Evolutionary conservation across 2,797 vertebrate genomes (phyloP).

Genomic region (Cephalopachus bancanus): DNA sequence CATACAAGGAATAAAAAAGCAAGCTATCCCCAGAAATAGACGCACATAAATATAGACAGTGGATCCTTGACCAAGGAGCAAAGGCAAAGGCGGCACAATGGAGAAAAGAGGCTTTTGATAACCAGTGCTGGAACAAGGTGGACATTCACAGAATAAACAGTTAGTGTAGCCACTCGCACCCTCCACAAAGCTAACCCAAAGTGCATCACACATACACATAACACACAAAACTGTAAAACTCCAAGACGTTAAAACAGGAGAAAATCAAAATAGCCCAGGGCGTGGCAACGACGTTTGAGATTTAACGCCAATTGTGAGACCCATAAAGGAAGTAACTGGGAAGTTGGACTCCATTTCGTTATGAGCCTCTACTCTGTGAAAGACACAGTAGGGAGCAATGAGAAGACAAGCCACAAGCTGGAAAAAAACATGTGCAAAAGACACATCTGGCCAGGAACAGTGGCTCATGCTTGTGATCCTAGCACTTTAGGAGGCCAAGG

Average conservation of each 20-base stretch:
- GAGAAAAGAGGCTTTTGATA: not conserved
- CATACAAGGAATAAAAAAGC: not conserved
- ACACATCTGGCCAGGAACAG: no score
- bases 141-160: no score
- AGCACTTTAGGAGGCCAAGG: no score
- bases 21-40: not conserved
- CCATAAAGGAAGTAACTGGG: not conserved
- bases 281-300: not conserved
- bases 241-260: not conserved
- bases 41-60: not conserved
- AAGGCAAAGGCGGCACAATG: no score
- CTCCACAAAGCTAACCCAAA: not conserved
- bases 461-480: no score
- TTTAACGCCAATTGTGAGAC: accelerated
- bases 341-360: not conserved
- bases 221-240: not conserved
- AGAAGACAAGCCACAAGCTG: no score
- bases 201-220: not conserved
- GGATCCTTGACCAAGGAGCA: not conserved
- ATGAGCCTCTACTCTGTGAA: not conserved
- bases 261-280: not conserved
- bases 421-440: no score
- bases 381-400: not conserved
- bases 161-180: not conserved
- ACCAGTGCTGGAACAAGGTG: not conserved